phyloP scores from a whole-genome alignment of 2,888 invertebrate genomes.

The Ormyrus rosae region DNA sequence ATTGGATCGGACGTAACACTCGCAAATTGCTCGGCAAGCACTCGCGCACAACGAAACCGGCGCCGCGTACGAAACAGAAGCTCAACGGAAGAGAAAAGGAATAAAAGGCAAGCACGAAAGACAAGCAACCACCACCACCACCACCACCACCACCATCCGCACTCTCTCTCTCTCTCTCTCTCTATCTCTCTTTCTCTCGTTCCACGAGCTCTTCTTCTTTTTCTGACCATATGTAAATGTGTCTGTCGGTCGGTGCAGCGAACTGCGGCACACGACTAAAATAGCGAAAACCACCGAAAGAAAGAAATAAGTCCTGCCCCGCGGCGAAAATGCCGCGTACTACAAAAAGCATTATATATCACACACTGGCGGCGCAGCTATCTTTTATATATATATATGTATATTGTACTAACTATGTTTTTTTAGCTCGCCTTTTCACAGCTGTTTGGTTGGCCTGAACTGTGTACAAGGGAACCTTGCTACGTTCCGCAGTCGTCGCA shows the following conservation, averaged over 20 bases:
- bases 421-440: slow-evolving; percentile 74
- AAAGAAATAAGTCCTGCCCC: background rate
- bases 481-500: slow-evolving; percentile 76
- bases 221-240: slow-evolving; percentile 54
- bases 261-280: slow-evolving; percentile 1
- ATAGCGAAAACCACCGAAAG: slow-evolving; percentile 5
- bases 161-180: slow-evolving; percentile 56
- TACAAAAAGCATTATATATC: slow-evolving; percentile 38
- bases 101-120: slow-evolving; percentile 11
- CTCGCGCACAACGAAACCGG: slow-evolving; percentile 32
- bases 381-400: slow-evolving; percentile 24
- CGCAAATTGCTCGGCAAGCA: slow-evolving; percentile 49
- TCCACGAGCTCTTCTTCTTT: slow-evolving; percentile 27
- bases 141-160: slow-evolving; percentile 45
- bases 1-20: slow-evolving; percentile 54
- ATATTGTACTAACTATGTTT: slow-evolving; percentile 72
- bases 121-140: slow-evolving; percentile 14
- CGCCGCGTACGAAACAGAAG: background rate
- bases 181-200: slow-evolving; percentile 43
- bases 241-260: slow-evolving; percentile 12
- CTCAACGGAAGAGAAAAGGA: background rate
- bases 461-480: slow-evolving; percentile 76
- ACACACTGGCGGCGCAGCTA: slow-evolving; percentile 66
- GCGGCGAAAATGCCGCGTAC: slow-evolving; percentile 6
- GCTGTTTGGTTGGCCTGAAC: slow-evolving; percentile 76